A percentile compares a stretch with the other conserved stretches of the same genome.
Conservation (phyloP, 2,797 vertebrate genomes). For the Rhabdophis nuchalis region DNA sequence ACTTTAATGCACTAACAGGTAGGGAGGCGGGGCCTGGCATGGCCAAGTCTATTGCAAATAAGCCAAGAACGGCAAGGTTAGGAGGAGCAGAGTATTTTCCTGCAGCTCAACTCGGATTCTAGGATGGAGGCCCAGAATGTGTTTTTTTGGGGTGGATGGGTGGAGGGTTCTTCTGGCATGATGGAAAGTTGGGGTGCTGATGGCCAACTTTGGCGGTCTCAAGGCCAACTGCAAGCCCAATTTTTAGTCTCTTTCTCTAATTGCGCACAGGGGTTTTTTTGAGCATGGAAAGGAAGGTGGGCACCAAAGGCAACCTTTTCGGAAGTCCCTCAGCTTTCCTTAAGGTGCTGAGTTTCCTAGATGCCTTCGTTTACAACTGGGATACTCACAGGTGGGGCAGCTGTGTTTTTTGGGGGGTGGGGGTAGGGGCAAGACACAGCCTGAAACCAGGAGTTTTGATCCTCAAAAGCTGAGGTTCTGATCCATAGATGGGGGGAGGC, state of each 20-base stretch:
- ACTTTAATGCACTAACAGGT: conserved; percentile 59
- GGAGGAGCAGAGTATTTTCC: neutral
- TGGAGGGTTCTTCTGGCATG: neutral
- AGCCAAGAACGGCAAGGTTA: neutral
- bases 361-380: neutral
- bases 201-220: neutral
- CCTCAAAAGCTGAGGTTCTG: neutral
- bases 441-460: neutral
- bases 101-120: neutral
- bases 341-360: neutral
- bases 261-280: neutral
- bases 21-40: conserved; percentile 56
- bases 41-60: conserved; percentile 45
- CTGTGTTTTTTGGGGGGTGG: no score
- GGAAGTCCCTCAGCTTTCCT: neutral
- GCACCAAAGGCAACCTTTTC: neutral
- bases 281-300: neutral
- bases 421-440: neutral
- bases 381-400: neutral
- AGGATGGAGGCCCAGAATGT: neutral
- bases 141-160: no score
- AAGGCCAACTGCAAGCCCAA: neutral
- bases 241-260: no score
- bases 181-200: neutral
- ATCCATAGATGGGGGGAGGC: neutral